phyloP scores from a whole-genome alignment of 35 echinoderm and acorn worm genomes.

The Lytechinus variegatus region DNA sequence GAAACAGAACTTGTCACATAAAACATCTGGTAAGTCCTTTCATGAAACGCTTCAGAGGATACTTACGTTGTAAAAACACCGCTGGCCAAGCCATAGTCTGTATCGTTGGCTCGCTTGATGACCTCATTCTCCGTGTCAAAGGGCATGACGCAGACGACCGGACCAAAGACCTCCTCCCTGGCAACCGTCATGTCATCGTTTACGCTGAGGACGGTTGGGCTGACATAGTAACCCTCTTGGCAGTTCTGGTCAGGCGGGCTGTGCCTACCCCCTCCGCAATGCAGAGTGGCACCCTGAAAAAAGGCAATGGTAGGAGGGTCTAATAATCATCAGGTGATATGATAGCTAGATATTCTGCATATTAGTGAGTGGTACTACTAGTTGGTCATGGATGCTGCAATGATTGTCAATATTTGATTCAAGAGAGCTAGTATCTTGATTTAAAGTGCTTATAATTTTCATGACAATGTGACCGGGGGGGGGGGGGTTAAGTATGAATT shows the following conservation, averaged over 20 bases:
- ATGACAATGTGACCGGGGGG: too few relatives aligned
- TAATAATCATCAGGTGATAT: too few relatives aligned
- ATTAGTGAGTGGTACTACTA: too few relatives aligned
- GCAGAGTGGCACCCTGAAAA: slow-evolving; percentile 76
- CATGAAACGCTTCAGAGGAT: not conserved
- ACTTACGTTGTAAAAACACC: slow-evolving; percentile 95
- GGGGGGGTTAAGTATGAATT: too few relatives aligned
- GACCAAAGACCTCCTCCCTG: slow-evolving; percentile 89
- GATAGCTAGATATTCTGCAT: too few relatives aligned
- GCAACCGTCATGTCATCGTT: slow-evolving; percentile 86
- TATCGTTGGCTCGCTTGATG: slow-evolving; percentile 75
- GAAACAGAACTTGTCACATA: too few relatives aligned
- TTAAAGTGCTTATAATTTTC: too few relatives aligned
- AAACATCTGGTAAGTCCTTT: too few relatives aligned
- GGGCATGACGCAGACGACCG: slow-evolving; percentile 78
- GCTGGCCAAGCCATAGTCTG: slow-evolving; percentile 84
- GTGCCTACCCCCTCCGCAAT: slow-evolving; percentile 79
- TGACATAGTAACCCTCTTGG: slow-evolving; percentile 71
- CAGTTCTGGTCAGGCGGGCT: slow-evolving; percentile 64
- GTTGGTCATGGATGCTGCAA: too few relatives aligned
- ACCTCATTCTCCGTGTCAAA: slow-evolving; percentile 90
- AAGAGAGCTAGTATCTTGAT: too few relatives aligned
- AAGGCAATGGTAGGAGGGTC: too few relatives aligned
- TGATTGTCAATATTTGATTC: too few relatives aligned
- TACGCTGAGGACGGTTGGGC: slow-evolving; percentile 78